Evolutionary conservation across 2,113 vertebrate species (phyloP), one percentile per base, ranked within the genome.

Genomic region (Syngnathus floridae): DNA sequence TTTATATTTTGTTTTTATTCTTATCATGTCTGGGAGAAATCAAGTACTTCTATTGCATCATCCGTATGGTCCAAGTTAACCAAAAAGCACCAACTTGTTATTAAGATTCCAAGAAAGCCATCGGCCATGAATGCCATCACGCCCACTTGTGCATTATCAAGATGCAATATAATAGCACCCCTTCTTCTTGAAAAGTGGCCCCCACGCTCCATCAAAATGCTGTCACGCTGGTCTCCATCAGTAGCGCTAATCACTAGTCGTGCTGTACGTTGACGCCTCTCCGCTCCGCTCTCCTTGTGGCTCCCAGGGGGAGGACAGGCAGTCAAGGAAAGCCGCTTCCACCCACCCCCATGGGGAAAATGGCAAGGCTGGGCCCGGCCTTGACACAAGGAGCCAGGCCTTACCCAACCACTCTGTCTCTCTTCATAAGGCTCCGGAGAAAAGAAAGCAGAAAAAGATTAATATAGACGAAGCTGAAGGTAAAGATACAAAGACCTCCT

Each of bases 381-480:
- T 69, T 72, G 84, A 84, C 87, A 81, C 91, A 64, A 75, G 82
- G 82, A 70, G 69, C 79, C 83, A 72, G 70, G 73, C 79, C 37
- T 77, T 85, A 71, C 79, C 85, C 82, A 83, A 93, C 93, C 92
- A 95, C 77, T 85, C 86, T 76, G 82, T 84, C 75, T 78, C 80
- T 84, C 78, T 81, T 56, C 83, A 83, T 84, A 88, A 87, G 86
- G 85, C 81, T 85, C 90, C 92, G 91, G 95, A 94, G 87, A 93
- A 92, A 91, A 93, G 94, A 93, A 96, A 93, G 89, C 85, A 93
- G 93, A 96, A 95, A 94, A 96, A 95, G 92, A 96, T 97, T 93
- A 99, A 98, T 94, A 93, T 99, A 96, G 96, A 98, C 84, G 96
- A 99, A 96, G 96, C 95, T 82, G 96, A 99, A 96, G 96, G 96